phyloP scores from a whole-genome alignment of 2,113 vertebrate species.

The Myotis lucifugus region DNA sequence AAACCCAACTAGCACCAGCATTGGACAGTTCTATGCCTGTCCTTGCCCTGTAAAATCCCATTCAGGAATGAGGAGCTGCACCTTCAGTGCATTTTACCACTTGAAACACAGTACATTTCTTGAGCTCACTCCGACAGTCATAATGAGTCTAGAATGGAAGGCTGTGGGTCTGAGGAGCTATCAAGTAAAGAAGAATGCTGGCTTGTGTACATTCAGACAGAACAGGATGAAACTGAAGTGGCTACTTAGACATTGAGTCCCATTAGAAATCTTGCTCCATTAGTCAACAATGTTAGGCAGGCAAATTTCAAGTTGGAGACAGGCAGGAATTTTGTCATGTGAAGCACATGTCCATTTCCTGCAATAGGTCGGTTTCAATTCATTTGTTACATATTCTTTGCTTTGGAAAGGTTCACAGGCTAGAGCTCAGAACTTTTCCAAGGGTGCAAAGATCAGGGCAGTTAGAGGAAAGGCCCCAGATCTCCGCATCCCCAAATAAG shows the following conservation, averaged over 20 bases:
- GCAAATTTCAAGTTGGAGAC: background rate
- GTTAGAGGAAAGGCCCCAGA: background rate
- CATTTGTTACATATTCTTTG: conserved; percentile 47
- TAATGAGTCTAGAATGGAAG: background rate
- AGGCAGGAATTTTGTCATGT: background rate
- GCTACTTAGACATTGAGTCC: background rate
- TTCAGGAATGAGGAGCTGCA: background rate
- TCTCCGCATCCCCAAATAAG: background rate
- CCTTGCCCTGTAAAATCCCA: background rate
- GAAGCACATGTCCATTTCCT: conserved; percentile 51
- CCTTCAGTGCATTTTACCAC: background rate
- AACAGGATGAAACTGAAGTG: conserved; percentile 8
- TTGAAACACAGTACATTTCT: background rate
- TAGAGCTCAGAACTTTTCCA: background rate
- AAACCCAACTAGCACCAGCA: background rate
- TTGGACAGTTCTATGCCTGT: background rate
- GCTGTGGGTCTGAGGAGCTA: background rate
- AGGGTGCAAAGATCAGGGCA: background rate
- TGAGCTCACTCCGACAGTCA: background rate
- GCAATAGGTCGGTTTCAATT: conserved; percentile 42
- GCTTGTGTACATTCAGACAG: background rate
- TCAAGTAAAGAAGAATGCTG: background rate
- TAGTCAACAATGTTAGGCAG: background rate
- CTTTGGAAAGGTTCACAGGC: background rate
- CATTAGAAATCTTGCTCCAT: conserved; percentile 1